Evolutionary conservation across 2,888 invertebrate genomes (phyloP), one percentile per base, ranked within the genome.

Genomic region (Perdita meconis): DNA sequence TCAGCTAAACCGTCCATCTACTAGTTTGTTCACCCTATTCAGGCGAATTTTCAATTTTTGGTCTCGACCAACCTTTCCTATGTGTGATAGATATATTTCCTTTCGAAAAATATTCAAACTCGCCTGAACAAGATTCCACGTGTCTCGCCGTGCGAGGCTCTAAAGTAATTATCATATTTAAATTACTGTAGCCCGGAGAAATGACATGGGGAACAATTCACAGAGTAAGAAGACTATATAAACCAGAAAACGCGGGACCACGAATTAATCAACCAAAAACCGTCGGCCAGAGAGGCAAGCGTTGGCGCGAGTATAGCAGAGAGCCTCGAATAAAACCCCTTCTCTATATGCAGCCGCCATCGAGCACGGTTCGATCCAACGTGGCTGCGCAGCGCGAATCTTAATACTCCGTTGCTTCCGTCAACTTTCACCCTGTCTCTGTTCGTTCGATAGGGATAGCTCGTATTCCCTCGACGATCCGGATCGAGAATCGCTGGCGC

Each of bases 391-490:
- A 24, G 68, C 47, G 68, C 47, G 64, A 50, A 69, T 61, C 38
- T 69, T 65, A 57, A 74, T 74, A 24, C 26, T 56, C 44, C 38
- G 73, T 55, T 50, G 50, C 36, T 42, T 56, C 66, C 57, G 64
- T 63, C 70, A 64, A 70, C 57, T 22, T 75, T 61, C 57, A 16
- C 10, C 60, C 24, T 30, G 53, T 40, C 10, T 8, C 38, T 40
- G 10, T 3, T 30, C 59, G 38, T n/a, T 42, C n/a, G 47, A 38
- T 22, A 24, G 34, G 56, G 24, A 26, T 24, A 34, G 36, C 34
- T 66, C 55, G 50, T 57, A 71, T 56, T 53, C 51, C 57, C 67
- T 26, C 6, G 30, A 22, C 63, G 67, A 78, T 69, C n/a, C 69
- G 36, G 51, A 66, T 59, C 53, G 34, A 38, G 66, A 60, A 67